Percentiles rank a stretch among this genome's conserved stretches.
Evolutionary conservation across 2,797 vertebrate genomes (phyloP).

Genomic region (Pipistrellus nathusii): DNA sequence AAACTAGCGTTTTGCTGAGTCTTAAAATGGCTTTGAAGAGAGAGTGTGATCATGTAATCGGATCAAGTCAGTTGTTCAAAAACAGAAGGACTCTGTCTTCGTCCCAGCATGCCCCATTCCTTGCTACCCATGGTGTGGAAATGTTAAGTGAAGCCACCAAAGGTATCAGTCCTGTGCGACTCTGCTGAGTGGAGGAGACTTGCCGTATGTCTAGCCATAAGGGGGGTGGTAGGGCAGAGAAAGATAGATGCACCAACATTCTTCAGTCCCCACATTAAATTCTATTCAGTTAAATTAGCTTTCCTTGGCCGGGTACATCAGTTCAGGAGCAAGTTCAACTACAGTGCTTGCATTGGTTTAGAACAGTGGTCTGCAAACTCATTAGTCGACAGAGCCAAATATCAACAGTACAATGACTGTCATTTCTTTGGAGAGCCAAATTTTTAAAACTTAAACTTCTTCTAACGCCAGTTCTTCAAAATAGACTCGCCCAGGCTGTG

Average conservation of each 20-base stretch:
- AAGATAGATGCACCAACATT: slow-evolving; percentile 39
- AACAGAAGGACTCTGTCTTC: not conserved
- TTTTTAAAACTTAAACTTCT: too few relatives aligned
- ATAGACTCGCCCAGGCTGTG: too few relatives aligned
- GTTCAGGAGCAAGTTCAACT: slow-evolving; percentile 40
- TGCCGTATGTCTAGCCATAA: not conserved
- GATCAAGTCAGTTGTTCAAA: not conserved
- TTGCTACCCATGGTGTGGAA: not conserved
- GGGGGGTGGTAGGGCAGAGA: not conserved
- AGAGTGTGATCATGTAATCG: not conserved
- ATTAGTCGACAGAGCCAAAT: too few relatives aligned
- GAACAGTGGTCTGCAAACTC: not conserved
- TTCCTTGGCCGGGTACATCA: not conserved
- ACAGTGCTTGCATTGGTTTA: slow-evolving; percentile 41
- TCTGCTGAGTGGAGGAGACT: not conserved
- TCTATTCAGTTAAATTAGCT: not conserved
- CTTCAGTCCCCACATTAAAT: slow-evolving; percentile 44
- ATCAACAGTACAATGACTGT: too few relatives aligned
- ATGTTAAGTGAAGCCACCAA: not conserved
- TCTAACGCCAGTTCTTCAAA: too few relatives aligned
- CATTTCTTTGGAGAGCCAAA: too few relatives aligned
- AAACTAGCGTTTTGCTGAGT: not conserved
- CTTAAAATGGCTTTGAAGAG: slow-evolving; percentile 8
- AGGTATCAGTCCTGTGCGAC: not conserved
- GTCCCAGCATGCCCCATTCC: not conserved